Evolutionary conservation across 1,140 invertebrate genomes (phyloP).

Genomic region (Steinernema feltiae): DNA sequence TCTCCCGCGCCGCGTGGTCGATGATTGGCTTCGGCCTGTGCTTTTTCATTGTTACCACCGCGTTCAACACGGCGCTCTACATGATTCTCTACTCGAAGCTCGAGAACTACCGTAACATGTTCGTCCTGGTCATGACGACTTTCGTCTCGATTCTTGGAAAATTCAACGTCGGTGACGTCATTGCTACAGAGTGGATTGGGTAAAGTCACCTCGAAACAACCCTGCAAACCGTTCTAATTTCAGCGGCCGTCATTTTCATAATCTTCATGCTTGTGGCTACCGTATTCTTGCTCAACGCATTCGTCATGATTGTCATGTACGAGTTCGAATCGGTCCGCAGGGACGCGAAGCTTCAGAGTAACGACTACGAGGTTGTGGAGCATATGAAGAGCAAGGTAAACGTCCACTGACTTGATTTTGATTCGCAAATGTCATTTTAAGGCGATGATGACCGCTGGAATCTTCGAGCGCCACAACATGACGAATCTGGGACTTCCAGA

Average conservation of each 20-base stretch:
- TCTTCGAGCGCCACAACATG: constrained; percentile 20
- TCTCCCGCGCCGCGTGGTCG: constrained; percentile 53
- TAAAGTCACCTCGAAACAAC: too few species aligned
- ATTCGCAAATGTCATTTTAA: constrained; percentile 5
- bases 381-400: constrained; percentile 36
- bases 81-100: constrained; percentile 60
- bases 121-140: constrained; percentile 61
- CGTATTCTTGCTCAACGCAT: constrained; percentile 64
- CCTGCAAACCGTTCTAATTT: too few species aligned
- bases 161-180: constrained; percentile 62
- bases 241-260: constrained; percentile 63
- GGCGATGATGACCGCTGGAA: constrained; percentile 13
- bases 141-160: constrained; percentile 64
- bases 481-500: constrained; percentile 11
- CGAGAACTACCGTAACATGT: constrained; percentile 61
- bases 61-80: constrained; percentile 62
- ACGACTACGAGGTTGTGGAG: constrained; percentile 38
- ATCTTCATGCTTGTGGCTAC: constrained; percentile 62
- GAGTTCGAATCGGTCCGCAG: constrained; percentile 58
- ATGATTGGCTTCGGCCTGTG: constrained; percentile 59
- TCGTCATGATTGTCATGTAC: constrained; percentile 64
- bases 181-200: constrained; percentile 57
- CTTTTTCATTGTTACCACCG: constrained; percentile 58
- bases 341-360: constrained; percentile 33
- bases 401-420: too few species aligned